Base-by-base conservation (phyloP, 2,113 vertebrate genomes). In the Dicaeum eximium region DNA sequence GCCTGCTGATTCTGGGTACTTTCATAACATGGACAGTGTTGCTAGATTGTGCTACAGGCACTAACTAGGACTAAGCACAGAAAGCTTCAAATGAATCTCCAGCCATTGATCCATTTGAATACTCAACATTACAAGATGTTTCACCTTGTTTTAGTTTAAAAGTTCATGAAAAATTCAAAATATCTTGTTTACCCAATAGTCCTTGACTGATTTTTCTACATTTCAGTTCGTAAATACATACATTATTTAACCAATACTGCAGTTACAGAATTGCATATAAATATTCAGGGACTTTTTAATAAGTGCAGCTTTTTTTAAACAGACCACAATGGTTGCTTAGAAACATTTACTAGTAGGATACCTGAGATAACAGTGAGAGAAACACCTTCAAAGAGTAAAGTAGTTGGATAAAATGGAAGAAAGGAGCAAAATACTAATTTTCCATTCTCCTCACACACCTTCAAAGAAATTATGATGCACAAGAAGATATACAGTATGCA, bases 101-200 rank as follows among this genome's bases (percentile, higher is more conserved):
- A 92, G 40, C 30, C 88, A 95, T 81, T 93, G 95, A 96, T 94
- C 70, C 58, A 91, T 95, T 95, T 88, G 44, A 96, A 91, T 69
- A 80, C 67, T 95, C 79, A 92, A 91, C 70, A 45, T 85, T 94
- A 94, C 86, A 65, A 80, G 86, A 92, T 27, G 82, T 64, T 92
- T 94, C 92, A 92, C 80, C 93, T 95, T 92, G 90, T 94, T 95
- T 96, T 90, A 95, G 84, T 96, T 97, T 95, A 96, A 87, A 94
- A 97, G 93, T 96, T 97, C 94, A 97, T 97, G 86, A 97, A 96
- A 96, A 95, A 97, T 97, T 96, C 80, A 96, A 71, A 95, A 78
- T 90, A 90, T 51, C 64, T 97, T 97, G 96, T 96, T 97, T 96
- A 96, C 83, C 45, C 80, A 91, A 81, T 45, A 95, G 71, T 86